Percentiles rank a stretch among this genome's conserved stretches.
Evolutionary conservation across 2,113 vertebrate species (phyloP).

Genomic region (Setophaga coronata): DNA sequence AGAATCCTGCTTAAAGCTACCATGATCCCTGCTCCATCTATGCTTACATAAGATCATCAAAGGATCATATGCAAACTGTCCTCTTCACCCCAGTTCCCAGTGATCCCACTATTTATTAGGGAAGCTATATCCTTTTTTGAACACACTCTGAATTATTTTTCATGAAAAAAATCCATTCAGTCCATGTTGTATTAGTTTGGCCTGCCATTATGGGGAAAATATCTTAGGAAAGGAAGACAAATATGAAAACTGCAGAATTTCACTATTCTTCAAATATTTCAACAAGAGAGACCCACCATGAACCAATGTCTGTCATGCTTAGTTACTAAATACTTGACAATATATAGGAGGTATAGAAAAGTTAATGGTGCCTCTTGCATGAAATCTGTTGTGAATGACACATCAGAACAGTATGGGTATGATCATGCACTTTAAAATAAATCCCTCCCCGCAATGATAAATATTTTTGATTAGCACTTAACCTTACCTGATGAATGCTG

Average conservation of each 20-base stretch:
- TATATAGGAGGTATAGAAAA: background rate
- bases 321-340: background rate
- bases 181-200: background rate
- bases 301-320: background rate
- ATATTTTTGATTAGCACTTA: background rate
- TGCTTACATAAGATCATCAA: background rate
- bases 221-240: background rate
- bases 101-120: background rate
- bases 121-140: background rate
- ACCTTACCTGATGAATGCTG: background rate
- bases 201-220: background rate
- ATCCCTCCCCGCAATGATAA: background rate
- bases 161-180: background rate
- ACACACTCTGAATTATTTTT: background rate
- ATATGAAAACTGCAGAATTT: background rate
- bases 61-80: background rate
- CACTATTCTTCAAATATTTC: background rate
- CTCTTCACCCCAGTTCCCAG: background rate
- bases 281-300: background rate
- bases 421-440: background rate
- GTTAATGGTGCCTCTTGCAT: background rate
- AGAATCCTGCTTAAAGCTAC: background rate
- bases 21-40: background rate
- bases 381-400: background rate
- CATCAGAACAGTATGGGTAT: background rate